Evolutionary conservation across 2,113 vertebrate species (phyloP).

Genomic region (Gallinago undulata): DNA sequence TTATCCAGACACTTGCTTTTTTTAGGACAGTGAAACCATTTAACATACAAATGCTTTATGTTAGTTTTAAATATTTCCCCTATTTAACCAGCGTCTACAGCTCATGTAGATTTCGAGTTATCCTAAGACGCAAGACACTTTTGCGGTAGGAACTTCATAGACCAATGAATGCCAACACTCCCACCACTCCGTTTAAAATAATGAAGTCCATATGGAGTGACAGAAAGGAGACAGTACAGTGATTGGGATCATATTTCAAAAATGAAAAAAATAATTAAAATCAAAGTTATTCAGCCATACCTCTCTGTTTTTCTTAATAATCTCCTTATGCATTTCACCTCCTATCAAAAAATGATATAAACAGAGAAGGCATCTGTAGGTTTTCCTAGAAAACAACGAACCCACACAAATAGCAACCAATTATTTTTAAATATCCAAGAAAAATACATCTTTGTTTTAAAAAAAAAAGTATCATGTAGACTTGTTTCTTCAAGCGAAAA

Average conservation of each 20-base stretch:
- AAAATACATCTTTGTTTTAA: neutral
- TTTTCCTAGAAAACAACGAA: neutral
- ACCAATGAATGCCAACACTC: conserved; percentile 39
- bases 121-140: conserved; percentile 17
- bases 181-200: conserved; percentile 64
- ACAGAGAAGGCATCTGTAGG: conserved; percentile 10
- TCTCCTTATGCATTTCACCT: conserved; percentile 59
- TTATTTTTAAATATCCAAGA: neutral
- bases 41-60: conserved; percentile 25
- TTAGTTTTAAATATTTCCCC: conserved; percentile 19
- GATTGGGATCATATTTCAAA: conserved; percentile 74
- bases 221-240: conserved; percentile 61
- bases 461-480: neutral
- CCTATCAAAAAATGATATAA: conserved; percentile 1
- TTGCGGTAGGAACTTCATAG: conserved; percentile 24
- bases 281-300: conserved; percentile 64
- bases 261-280: conserved; percentile 1
- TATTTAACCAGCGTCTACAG: conserved; percentile 36
- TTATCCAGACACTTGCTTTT: conserved; percentile 31
- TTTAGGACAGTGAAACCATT: conserved; percentile 12
- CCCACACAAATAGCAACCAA: neutral
- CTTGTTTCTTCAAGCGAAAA: neutral
- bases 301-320: conserved; percentile 57
- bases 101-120: conserved; percentile 23
- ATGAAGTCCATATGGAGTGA: conserved; percentile 74